Base-by-base conservation (phyloP, 2,888 invertebrate species). In the Agriopis leucophaearia region DNA sequence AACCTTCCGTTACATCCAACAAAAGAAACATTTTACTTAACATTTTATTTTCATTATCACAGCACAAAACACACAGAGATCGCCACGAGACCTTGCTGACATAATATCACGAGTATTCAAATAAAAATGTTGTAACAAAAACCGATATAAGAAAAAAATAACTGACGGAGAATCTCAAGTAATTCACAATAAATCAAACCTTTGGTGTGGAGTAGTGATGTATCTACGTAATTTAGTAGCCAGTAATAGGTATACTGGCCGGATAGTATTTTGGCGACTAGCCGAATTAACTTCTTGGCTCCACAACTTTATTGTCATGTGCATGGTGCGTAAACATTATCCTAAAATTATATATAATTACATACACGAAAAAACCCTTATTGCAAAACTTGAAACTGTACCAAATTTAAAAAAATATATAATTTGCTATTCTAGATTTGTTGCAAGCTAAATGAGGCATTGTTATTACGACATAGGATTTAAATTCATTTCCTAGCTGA, bases 31-130 rank as follows among this genome's bases (percentile, higher is more conserved):
- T 63, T 61, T 62, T 18, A 66, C 44, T 60, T n/a, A 83, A 81
- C 84, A 80, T 87, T 85, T 86, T 27, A 83, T 87, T 84, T 79
- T 84, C 81, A 85, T 85, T 83, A 83, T 79, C 79, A 78, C 71
- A 64, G 71, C 74, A 84, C 79, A 82, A 81, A 81, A 82, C 79
- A 78, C 75, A 81, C 80, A 82, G 81, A 82, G 80, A 81, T 80
- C 82, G 79, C 78, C 75, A 80, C 76, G 77, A 78, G 79, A 76
- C 82, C 79, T 78, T 80, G 68, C 88, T 91, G 91, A 90, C 92
- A 91, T 90, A 90, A 92, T 91, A 92, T 89, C 86, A 85, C 81
- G 83, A 80, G 81, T 81, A 86, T 83, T 80, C 81, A 84, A 86
- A 86, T 82, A 87, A 88, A 81, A 82, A 83, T 78, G 74, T 78